Base-by-base conservation (phyloP, 2,797 vertebrate genomes). In the Pelodytes ibericus region DNA sequence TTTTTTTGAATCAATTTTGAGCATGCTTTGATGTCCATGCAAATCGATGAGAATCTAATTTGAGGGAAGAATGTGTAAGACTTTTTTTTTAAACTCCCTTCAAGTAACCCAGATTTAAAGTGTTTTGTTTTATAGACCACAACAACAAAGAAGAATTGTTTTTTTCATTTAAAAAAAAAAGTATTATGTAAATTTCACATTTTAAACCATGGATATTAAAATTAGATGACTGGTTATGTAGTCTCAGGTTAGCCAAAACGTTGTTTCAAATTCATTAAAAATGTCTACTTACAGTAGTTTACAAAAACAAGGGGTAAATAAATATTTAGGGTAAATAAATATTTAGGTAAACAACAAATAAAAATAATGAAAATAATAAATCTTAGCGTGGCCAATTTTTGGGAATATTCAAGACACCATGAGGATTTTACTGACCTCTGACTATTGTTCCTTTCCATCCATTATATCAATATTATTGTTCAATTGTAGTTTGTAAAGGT, bases 1-100 rank as follows among this genome's bases (percentile, higher is more conserved):
- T 44, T 62, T 49, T 68, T 49, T 49, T 49, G 11, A 13, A 15
- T n/a, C 1, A 49, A 49, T 49, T 49, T 76, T 71, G 30, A 53
- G 63, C 76, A 79, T 79, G 76, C 76, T 73, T 68, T 67, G 63
- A 79, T 68, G n/a, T 72, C 56, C 76, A 79, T 79, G 76, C 76
- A 79, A 62, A 61, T 47, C 76, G 59, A 16, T 31, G 57, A 60
- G 20, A 62, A 68, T 67, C 61, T 70, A 79, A 68, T 73, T 73
- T 13, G 5, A 68, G 44, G 57, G 68, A 13, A 31, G 22, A 62
- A 61, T 49, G 57, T 56, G 25, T 57, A 56, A 31, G 24, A 79
- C 24, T 11, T 8, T 22, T 6, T 53, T 53, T 11, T 22, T 53
- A 53, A 73, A 49, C 24, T 68, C 24, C 67, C 57, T 51, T 61